These are phyloP conservation scores for Drosophila rufa DNA, from an alignment of 1,140 invertebrate genomes.

Conservation along the genomic window DNA sequence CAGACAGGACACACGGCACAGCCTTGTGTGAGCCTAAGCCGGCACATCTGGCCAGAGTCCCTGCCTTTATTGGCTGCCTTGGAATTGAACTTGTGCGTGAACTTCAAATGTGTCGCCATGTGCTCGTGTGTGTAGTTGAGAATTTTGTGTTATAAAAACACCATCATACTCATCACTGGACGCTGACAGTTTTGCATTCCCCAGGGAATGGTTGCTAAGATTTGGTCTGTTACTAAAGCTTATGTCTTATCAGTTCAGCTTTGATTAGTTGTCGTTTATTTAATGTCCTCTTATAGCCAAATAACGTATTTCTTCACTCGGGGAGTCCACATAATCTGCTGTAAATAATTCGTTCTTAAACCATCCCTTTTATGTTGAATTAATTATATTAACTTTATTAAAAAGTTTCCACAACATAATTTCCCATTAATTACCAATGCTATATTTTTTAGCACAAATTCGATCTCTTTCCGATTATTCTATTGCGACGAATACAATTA, in stretches of 20 bases:
- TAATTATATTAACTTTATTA: too few relatives aligned
- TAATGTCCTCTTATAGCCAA: slow-evolving; percentile 52
- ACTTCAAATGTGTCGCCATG: slow-evolving; percentile 7
- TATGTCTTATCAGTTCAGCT: slow-evolving; percentile 37
- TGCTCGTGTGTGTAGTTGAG: slow-evolving; percentile 22
- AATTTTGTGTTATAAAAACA: slow-evolving; percentile 73
- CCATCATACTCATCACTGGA: slow-evolving; percentile 73
- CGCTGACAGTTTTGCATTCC: slow-evolving; percentile 68
- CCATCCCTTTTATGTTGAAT: neutral
- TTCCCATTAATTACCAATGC: neutral
- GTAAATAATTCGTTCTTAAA: too few relatives aligned
- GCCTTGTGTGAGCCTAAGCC: slow-evolving; percentile 36
- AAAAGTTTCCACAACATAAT: neutral
- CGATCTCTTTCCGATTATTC: too few relatives aligned
- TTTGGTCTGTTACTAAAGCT: slow-evolving; percentile 14
- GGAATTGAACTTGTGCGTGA: slow-evolving; percentile 49
- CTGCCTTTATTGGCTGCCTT: slow-evolving; percentile 47
- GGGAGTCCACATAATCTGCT: neutral
- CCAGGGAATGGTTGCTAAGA: slow-evolving; percentile 42
- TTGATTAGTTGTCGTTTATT: slow-evolving; percentile 50
- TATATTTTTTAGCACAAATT: neutral
- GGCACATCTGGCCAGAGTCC: slow-evolving; percentile 39
- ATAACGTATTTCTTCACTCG: slow-evolving; percentile 11
- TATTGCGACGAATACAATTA: slow-evolving; percentile 1
- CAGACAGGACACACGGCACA: slow-evolving; percentile 28